Base-by-base conservation (phyloP, 1,140 invertebrate genomes). In the Ceratosolen fusciceps region DNA sequence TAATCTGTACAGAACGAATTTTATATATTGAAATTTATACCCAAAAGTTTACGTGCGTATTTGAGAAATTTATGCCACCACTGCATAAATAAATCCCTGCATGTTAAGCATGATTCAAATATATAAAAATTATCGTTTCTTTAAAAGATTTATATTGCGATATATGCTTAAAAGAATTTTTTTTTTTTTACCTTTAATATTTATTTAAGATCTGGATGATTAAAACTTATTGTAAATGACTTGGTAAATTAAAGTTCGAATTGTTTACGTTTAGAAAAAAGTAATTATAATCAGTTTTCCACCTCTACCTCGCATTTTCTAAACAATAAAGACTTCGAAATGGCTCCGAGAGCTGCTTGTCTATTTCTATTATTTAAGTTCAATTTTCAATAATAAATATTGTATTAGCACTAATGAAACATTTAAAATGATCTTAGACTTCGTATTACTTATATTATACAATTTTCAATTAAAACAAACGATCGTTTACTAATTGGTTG, bases 71-170 rank as follows among this genome's bases (percentile, higher is more conserved):
- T n/a, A n/a, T n/a, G n/a, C n/a, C n/a, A n/a, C n/a, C n/a, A n/a
- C n/a, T n/a, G n/a, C 75, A 54, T 80, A 75, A 60, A 74, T 80
- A 76, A 76, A 76, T 80, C 49, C 49, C 52, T 76, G 67, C 74
- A 80, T 80, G 67, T 72, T 60, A 60, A 56, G 79, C 73, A 80
- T 80, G 73, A 43, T 74, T 54, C 9, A 80, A 31, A 74, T 70
- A 60, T 29, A 65, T 67, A 65, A 34, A 49, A 58, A n/a, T n/a
- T n/a, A n/a, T n/a, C n/a, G n/a, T n/a, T n/a, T n/a, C n/a, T n/a
- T n/a, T n/a, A n/a, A n/a, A n/a, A n/a, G n/a, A n/a, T n/a, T n/a
- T n/a, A n/a, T n/a, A n/a, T n/a, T n/a, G n/a, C n/a, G 71, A 70
- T 14, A 77, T 52, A 31, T 71, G n/a, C 58, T 26, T 16, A 24